phyloP scores from a whole-genome alignment of 2,888 invertebrate genomes.

The Phlogophora meticulosa region DNA sequence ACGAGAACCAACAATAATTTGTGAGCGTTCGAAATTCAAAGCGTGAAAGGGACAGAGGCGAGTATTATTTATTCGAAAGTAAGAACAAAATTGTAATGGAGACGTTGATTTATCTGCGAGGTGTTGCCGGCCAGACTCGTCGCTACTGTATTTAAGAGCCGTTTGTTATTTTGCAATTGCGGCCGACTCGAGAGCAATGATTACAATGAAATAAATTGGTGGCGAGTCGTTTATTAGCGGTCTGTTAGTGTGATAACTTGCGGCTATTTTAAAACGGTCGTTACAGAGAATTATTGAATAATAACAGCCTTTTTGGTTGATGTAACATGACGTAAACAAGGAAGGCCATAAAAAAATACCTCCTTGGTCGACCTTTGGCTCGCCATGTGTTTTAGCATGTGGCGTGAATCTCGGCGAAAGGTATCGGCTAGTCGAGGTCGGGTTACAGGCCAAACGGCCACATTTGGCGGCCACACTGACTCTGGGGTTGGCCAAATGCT shows the following conservation, averaged over 20 bases:
- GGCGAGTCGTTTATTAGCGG: slow-evolving; percentile 68
- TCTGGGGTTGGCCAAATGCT: slow-evolving; percentile 78
- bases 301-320: slow-evolving; percentile 61
- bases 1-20: slow-evolving; percentile 88
- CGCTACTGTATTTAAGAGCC: slow-evolving; percentile 85
- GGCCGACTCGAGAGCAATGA: slow-evolving; percentile 71
- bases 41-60: slow-evolving; percentile 84
- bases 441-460: slow-evolving; percentile 85
- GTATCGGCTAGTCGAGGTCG: slow-evolving; percentile 76
- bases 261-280: slow-evolving; percentile 56
- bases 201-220: slow-evolving; percentile 83
- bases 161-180: slow-evolving; percentile 83
- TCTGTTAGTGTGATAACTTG: slow-evolving; percentile 61
- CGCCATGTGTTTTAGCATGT: slow-evolving; percentile 83
- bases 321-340: slow-evolving; percentile 76
- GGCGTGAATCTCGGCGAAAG: slow-evolving; percentile 84
- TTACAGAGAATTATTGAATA: slow-evolving; percentile 64
- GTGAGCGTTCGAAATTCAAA: slow-evolving; percentile 86
- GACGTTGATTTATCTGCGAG: slow-evolving; percentile 86
- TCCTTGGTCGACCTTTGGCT: slow-evolving; percentile 86
- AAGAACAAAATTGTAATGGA: slow-evolving; percentile 85
- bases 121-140: slow-evolving; percentile 72
- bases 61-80: slow-evolving; percentile 83
- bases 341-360: slow-evolving; percentile 83
- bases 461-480: slow-evolving; percentile 79